Percentiles rank a stretch among this genome's conserved stretches.
These are phyloP conservation scores for Eustalomyia histrio DNA, from an alignment of 2,888 invertebrate species.

Conservation along the genomic window DNA sequence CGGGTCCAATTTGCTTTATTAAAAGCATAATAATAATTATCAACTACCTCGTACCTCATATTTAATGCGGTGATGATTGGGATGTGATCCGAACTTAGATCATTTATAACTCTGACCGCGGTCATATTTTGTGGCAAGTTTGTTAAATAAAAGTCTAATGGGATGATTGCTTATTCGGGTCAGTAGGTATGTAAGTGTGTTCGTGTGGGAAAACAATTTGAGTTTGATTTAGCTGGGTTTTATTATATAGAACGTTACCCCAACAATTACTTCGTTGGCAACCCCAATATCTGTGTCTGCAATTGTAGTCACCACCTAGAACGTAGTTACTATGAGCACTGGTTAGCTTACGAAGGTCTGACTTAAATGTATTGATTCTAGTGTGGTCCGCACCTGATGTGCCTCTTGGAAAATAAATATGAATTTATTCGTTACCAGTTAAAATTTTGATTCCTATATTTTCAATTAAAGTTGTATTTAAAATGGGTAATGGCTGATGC, in stretches of 20 bases:
- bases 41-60: not conserved
- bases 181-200: not conserved
- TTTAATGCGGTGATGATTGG: not conserved
- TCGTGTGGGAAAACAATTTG: not conserved
- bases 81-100: not conserved
- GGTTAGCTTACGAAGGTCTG: not conserved
- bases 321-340: not conserved
- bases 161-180: not conserved
- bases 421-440: too few species aligned
- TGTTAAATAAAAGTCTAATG: not conserved
- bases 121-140: not conserved
- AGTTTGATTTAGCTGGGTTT: not conserved
- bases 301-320: not conserved
- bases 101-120: not conserved
- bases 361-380: not conserved
- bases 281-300: not conserved
- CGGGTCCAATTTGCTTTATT: not conserved
- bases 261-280: not conserved
- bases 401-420: conserved; percentile 7
- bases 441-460: not conserved
- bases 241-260: not conserved
- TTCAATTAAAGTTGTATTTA: conserved; percentile 11
- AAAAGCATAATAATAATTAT: not conserved
- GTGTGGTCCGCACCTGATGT: not conserved
- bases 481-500: conserved; percentile 15